These are phyloP conservation scores for Hystrix brachyura DNA, from an alignment of 2,113 vertebrate species.

Conservation along the genomic window DNA sequence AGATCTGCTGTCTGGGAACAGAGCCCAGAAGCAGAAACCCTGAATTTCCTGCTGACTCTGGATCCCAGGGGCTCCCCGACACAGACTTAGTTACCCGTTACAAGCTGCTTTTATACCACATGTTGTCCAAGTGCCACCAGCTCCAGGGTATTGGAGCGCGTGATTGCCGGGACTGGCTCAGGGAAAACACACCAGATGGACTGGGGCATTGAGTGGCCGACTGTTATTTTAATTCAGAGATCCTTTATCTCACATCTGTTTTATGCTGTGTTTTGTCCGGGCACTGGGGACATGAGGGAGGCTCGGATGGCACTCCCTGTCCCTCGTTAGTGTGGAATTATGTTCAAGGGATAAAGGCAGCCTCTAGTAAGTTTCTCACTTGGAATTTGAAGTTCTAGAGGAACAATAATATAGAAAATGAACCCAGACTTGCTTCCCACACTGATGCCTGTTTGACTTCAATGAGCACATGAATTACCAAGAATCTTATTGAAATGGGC, in stretches of 20 bases:
- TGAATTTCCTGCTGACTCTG: background rate
- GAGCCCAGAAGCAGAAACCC: conserved; percentile 38
- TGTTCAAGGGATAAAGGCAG: background rate
- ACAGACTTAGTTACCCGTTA: conserved; percentile 45
- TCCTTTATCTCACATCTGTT: background rate
- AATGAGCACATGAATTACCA: background rate
- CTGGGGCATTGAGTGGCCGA: background rate
- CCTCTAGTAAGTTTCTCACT: background rate
- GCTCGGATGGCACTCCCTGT: background rate
- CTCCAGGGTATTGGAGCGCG: background rate
- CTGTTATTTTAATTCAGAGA: background rate
- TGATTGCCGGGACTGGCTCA: background rate
- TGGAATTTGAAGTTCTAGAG: background rate
- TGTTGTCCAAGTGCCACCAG: background rate
- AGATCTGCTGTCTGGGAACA: conserved; percentile 47
- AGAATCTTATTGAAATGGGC: background rate
- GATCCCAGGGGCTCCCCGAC: background rate
- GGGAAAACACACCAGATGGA: fast-evolving
- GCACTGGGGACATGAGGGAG: background rate
- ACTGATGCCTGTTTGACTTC: background rate
- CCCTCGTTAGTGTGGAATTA: background rate
- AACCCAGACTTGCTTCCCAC: background rate
- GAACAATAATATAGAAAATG: background rate
- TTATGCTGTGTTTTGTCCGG: background rate
- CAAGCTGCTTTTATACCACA: background rate